These are phyloP conservation scores for Argopecten irradians DNA, from an alignment of 1,140 invertebrate genomes.

Conservation along the genomic window DNA sequence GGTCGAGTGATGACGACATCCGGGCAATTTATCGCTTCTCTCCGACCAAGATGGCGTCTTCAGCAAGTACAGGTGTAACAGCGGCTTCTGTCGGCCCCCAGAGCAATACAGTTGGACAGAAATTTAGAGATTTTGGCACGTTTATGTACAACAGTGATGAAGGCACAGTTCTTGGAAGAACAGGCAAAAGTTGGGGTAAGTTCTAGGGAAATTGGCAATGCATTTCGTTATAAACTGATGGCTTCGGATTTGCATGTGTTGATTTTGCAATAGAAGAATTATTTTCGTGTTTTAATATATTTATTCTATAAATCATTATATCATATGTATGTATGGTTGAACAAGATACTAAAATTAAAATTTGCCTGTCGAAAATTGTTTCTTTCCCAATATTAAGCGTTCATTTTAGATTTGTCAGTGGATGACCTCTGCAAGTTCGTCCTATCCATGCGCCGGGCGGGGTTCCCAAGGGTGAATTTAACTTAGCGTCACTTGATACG, in stretches of 20 bases:
- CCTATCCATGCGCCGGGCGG: background rate
- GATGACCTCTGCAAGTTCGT: constrained; percentile 20
- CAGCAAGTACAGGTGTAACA: constrained; percentile 44
- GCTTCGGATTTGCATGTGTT: background rate
- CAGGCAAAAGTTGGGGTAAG: constrained; percentile 46
- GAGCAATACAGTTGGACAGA: constrained; percentile 32
- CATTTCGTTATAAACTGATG: background rate
- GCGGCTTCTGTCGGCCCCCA: constrained; percentile 36
- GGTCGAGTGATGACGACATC: constrained; percentile 32
- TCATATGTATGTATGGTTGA: background rate
- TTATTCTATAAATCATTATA: background rate
- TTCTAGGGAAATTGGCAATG: background rate
- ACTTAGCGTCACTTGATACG: background rate
- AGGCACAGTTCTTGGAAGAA: constrained; percentile 36
- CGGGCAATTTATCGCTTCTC: constrained; percentile 35
- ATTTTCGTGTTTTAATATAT: background rate
- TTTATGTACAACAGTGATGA: constrained; percentile 47
- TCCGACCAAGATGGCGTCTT: constrained; percentile 40
- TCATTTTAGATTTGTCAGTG: background rate
- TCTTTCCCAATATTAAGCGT: background rate
- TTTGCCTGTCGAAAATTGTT: background rate
- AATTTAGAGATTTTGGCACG: constrained; percentile 37
- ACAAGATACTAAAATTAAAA: background rate
- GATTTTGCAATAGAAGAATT: background rate
- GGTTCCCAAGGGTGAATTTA: background rate